phyloP scores from a whole-genome alignment of 2,888 invertebrate genomes.

The Erynnis tages region DNA sequence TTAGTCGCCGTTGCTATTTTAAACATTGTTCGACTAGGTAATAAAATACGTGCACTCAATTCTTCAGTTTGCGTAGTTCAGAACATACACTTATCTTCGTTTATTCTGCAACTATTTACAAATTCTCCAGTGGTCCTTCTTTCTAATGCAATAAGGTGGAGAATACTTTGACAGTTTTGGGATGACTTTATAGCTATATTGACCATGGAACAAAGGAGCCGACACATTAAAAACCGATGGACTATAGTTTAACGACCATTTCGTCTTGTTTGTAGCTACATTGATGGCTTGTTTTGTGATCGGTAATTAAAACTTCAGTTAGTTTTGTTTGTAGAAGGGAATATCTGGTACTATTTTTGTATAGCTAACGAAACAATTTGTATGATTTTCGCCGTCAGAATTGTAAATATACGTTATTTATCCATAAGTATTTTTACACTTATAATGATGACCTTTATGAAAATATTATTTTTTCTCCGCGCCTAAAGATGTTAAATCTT shows the following conservation, averaged over 20 bases:
- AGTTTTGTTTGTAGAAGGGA: background rate
- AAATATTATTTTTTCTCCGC: no score
- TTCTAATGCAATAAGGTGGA: background rate
- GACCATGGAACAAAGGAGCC: slow-evolving; percentile 29
- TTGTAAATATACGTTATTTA: no score
- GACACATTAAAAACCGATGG: slow-evolving; percentile 29
- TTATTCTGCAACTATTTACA: background rate
- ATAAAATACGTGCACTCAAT: slow-evolving; percentile 9
- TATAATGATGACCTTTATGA: no score
- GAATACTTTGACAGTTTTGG: background rate
- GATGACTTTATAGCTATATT: slow-evolving; percentile 12
- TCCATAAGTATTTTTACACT: no score
- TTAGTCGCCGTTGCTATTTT: background rate
- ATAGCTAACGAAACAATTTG: no score
- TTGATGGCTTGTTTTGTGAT: slow-evolving; percentile 26
- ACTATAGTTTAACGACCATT: slow-evolving; percentile 32
- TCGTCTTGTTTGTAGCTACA: slow-evolving; percentile 21
- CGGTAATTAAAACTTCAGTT: background rate
- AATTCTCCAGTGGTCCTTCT: background rate
- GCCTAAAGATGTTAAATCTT: no score
- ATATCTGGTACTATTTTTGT: no score
- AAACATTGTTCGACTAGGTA: slow-evolving; percentile 5
- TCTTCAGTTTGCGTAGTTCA: slow-evolving; percentile 8
- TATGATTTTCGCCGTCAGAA: no score
- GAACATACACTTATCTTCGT: background rate